Conservation (phyloP, 2,888 invertebrate species). For the Tetranychus truncatus region DNA sequence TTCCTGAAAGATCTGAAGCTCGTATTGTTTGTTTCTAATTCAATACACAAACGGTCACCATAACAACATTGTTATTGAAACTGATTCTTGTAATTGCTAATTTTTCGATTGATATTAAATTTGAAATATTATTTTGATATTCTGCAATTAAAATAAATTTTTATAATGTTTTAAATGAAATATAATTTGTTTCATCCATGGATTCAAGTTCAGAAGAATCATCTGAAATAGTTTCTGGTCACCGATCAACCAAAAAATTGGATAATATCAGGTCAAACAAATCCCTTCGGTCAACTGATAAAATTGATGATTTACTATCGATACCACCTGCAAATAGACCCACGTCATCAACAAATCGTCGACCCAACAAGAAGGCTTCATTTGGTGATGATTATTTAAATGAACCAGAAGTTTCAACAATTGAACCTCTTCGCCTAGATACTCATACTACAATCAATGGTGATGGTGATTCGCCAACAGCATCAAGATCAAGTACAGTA, state of each 20-base stretch:
- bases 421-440: neutral
- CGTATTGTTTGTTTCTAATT: too few species aligned
- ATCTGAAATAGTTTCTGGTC: neutral
- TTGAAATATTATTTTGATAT: too few species aligned
- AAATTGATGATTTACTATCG: neutral
- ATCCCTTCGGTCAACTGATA: neutral
- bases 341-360: neutral
- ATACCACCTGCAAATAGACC: neutral
- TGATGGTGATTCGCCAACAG: neutral
- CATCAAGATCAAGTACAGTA: conserved; percentile 5
- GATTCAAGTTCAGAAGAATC: neutral
- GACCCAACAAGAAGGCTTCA: neutral
- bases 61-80: neutral
- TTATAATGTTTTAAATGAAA: neutral
- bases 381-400: neutral
- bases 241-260: neutral
- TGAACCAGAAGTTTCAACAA: neutral
- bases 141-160: too few species aligned
- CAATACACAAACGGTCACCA: neutral
- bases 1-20: too few species aligned
- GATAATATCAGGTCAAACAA: neutral
- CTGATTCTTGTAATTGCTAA: neutral
- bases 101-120: too few species aligned
- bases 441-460: neutral
- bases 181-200: neutral